These are phyloP conservation scores for Regulus satrapa DNA, from an alignment of 2,113 vertebrate species.

Conservation along the genomic window DNA sequence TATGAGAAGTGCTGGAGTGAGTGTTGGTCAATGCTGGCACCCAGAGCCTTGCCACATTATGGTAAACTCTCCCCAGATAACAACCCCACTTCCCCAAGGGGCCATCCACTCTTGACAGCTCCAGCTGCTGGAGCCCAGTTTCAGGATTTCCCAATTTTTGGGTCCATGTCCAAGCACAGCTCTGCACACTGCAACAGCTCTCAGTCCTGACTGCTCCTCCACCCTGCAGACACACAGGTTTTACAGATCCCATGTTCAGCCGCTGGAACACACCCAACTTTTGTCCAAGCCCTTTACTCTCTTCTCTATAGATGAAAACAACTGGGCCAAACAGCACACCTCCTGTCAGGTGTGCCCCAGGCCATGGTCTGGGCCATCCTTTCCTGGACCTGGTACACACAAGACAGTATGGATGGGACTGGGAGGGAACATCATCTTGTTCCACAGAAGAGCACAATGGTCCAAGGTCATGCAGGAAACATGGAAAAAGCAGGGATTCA, in stretches of 20 bases:
- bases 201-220: neutral
- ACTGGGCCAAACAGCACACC: neutral
- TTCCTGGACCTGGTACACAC: neutral
- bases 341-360: neutral
- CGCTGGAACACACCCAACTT: neutral
- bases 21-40: neutral
- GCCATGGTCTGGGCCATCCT: neutral
- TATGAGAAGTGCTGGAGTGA: neutral
- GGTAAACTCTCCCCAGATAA: neutral
- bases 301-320: neutral
- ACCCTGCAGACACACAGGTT: neutral
- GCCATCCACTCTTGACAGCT: neutral
- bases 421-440: neutral
- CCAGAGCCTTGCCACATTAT: accelerated
- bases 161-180: neutral
- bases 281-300: neutral
- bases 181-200: neutral
- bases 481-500: neutral
- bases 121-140: neutral
- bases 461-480: neutral
- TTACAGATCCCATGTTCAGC: neutral
- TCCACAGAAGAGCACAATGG: neutral
- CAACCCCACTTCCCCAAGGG: neutral
- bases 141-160: neutral
- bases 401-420: neutral